These are phyloP conservation scores for Arctocebus calabarensis DNA, from an alignment of 2,797 vertebrate genomes.

Conservation along the genomic window DNA sequence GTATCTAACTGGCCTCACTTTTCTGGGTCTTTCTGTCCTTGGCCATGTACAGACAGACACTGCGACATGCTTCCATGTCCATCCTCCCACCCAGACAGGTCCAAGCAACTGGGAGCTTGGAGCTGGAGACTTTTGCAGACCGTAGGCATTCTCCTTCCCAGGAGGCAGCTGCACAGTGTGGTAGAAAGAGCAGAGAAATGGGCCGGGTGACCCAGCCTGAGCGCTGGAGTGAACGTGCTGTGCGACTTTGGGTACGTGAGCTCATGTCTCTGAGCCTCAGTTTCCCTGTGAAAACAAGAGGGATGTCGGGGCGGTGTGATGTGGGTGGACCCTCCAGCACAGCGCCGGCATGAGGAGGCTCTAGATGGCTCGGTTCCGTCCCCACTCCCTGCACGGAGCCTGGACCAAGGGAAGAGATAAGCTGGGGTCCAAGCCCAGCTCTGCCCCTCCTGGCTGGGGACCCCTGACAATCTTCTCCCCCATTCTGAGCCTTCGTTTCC, in stretches of 20 bases:
- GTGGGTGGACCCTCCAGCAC: not conserved
- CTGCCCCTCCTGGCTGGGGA: not conserved
- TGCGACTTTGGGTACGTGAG: accelerated
- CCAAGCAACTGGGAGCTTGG: not conserved
- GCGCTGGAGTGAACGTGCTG: not conserved
- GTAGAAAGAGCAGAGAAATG: not conserved
- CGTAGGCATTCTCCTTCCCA: not conserved
- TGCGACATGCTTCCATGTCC: accelerated
- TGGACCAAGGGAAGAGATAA: not conserved
- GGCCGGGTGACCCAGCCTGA: not conserved
- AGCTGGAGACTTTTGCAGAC: not conserved
- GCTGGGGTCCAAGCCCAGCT: not conserved
- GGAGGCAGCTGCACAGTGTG: not conserved
- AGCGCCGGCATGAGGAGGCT: not conserved
- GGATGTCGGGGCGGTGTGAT: no score
- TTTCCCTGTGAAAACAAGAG: not conserved
- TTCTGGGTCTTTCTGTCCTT: not conserved
- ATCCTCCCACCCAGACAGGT: not conserved
- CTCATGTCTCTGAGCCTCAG: not conserved
- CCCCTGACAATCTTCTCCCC: not conserved
- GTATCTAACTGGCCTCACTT: not conserved
- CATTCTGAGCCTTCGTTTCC: not conserved
- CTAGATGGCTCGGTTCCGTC: not conserved
- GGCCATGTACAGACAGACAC: not conserved
- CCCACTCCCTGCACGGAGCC: accelerated